Percentiles rank a stretch among this genome's conserved stretches.
These are phyloP conservation scores for Cichlasoma orientale DNA, from an alignment of 2,797 vertebrate genomes.

Conservation along the genomic window DNA sequence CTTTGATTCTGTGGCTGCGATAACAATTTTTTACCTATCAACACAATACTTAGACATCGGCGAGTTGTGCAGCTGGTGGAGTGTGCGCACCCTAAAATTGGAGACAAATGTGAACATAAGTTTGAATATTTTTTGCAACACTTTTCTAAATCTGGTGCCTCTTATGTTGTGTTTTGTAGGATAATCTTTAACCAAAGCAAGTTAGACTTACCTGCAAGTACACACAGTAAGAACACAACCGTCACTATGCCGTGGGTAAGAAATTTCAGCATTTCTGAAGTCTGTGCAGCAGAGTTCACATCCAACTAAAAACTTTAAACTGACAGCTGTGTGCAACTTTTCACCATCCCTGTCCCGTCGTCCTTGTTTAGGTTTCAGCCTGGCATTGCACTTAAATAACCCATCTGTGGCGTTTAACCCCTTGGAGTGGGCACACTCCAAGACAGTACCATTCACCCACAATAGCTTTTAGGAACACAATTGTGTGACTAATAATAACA, in stretches of 20 bases:
- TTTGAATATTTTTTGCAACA: neutral
- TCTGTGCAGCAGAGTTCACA: neutral
- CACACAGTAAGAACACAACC: conserved; percentile 16
- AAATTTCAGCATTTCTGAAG: conserved; percentile 9
- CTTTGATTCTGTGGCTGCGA: conserved; percentile 69
- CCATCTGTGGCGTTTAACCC: conserved; percentile 7
- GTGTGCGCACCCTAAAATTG: conserved; percentile 25
- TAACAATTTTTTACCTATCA: conserved; percentile 27
- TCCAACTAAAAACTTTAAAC: neutral
- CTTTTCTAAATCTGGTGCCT: neutral
- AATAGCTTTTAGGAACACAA: neutral
- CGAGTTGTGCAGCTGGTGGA: conserved; percentile 36
- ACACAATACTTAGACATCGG: conserved; percentile 70
- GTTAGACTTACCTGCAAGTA: conserved; percentile 54
- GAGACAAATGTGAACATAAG: neutral
- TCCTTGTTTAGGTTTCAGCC: neutral
- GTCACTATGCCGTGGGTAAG: neutral
- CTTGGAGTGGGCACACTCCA: neutral
- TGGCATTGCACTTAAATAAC: conserved; percentile 56
- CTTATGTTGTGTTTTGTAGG: neutral
- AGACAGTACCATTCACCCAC: conserved; percentile 9
- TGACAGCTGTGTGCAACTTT: neutral
- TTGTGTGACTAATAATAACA: conserved; percentile 21
- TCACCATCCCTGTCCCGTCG: neutral
- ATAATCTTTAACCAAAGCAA: neutral